A percentile compares a stretch with the other conserved stretches of the same genome.
phyloP scores from a whole-genome alignment of 1,140 invertebrate species.

The Druon quercuslanigerum region DNA sequence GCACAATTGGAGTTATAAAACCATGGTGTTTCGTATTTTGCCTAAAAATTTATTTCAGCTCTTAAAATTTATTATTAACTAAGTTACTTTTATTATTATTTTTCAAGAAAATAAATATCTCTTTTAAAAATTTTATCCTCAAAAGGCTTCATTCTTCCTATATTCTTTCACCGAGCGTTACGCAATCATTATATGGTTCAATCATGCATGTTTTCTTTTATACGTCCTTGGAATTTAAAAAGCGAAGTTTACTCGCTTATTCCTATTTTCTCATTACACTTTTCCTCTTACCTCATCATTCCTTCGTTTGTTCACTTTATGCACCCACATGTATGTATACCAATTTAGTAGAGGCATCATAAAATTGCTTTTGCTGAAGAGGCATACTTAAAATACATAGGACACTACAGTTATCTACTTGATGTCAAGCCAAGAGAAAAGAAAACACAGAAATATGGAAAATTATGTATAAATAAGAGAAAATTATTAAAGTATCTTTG shows the following conservation, averaged over 20 bases:
- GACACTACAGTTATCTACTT: conserved; percentile 52
- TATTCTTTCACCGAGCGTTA: conserved; percentile 44
- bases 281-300: conserved; percentile 33
- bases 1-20: background rate
- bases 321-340: conserved; percentile 64
- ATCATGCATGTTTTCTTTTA: conserved; percentile 66
- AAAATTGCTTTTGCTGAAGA: conserved; percentile 65
- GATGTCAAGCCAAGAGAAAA: conserved; percentile 2
- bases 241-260: conserved; percentile 47
- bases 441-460: background rate
- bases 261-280: conserved; percentile 49
- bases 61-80: background rate
- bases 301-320: conserved; percentile 54
- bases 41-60: background rate
- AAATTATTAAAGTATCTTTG: background rate
- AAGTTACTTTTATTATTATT: too few relatives aligned
- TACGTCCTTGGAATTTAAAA: conserved; percentile 64
- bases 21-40: background rate
- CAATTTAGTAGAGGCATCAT: conserved; percentile 64
- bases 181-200: conserved; percentile 67
- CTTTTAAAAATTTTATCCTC: conserved; percentile 65
- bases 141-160: conserved; percentile 40
- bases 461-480: background rate
- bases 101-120: conserved; percentile 16
- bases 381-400: background rate